Percentiles rank a stretch among this genome's conserved stretches.
phyloP scores from a whole-genome alignment of 2,888 invertebrate species.

The Pinctada fucata region DNA sequence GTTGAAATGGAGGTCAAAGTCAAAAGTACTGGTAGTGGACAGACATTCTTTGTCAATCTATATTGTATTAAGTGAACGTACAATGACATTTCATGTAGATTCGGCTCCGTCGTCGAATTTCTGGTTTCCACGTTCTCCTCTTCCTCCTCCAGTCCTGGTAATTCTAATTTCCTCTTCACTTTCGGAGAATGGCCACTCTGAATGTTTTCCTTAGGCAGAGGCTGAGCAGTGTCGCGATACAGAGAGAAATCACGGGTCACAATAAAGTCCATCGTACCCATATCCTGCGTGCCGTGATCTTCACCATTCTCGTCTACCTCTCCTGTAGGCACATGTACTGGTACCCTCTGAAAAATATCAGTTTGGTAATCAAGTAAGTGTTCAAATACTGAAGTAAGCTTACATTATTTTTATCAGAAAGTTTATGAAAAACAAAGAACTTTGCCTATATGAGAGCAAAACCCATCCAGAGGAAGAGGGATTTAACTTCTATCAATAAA shows the following conservation, averaged over 20 bases:
- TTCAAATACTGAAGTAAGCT: background rate
- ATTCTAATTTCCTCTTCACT: slow-evolving; percentile 56
- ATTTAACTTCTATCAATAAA: too few relatives aligned
- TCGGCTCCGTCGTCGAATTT: slow-evolving; percentile 68
- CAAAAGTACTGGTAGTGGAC: too few relatives aligned
- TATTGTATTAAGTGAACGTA: slow-evolving; percentile 67
- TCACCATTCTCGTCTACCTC: slow-evolving; percentile 55
- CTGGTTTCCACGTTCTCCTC: slow-evolving; percentile 51
- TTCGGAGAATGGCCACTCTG: slow-evolving; percentile 59
- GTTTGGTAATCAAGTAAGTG: background rate
- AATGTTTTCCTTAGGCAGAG: slow-evolving; percentile 43
- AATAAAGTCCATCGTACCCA: slow-evolving; percentile 68
- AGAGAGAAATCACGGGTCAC: slow-evolving; percentile 70
- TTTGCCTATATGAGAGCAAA: too few relatives aligned
- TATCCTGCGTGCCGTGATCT: slow-evolving; percentile 37
- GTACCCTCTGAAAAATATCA: slow-evolving; percentile 44
- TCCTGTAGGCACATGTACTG: slow-evolving; percentile 63
- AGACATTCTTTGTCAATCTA: too few relatives aligned
- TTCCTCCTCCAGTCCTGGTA: slow-evolving; percentile 41
- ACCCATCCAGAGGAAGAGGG: too few relatives aligned
- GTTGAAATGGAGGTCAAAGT: too few relatives aligned
- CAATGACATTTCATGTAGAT: slow-evolving; percentile 80
- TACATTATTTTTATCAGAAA: background rate
- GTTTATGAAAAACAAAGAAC: too few relatives aligned
- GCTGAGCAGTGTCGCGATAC: slow-evolving; percentile 54